A percentile compares a stretch with the other conserved stretches of the same genome.
Conservation (phyloP, 1,140 invertebrate genomes). For the Drosophila ambigua region DNA sequence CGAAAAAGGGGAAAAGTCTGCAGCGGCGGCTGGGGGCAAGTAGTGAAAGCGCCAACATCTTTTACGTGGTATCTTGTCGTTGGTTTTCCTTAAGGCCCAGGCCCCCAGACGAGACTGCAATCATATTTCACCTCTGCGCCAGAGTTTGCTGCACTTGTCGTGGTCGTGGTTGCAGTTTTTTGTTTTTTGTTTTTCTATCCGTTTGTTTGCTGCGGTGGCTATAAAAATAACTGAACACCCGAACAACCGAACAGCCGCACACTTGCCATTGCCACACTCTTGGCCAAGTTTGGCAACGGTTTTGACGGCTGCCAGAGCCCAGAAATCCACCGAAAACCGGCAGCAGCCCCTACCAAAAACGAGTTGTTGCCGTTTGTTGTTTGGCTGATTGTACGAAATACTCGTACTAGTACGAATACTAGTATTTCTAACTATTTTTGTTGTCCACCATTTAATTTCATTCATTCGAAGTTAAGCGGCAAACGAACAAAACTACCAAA, state of each 20-base stretch:
- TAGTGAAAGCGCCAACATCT: slow-evolving; percentile 36
- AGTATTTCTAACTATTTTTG: slow-evolving; percentile 51
- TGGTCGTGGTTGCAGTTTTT: slow-evolving; percentile 32
- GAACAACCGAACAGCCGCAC: slow-evolving; percentile 28
- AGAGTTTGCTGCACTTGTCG: slow-evolving; percentile 67
- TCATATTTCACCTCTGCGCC: slow-evolving; percentile 71
- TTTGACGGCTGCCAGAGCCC: slow-evolving; percentile 61
- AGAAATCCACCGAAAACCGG: slow-evolving; percentile 36
- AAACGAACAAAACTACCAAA: slow-evolving; percentile 54
- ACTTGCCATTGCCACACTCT: slow-evolving; percentile 75
- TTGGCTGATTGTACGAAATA: not conserved
- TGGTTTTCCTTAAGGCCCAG: slow-evolving; percentile 49
- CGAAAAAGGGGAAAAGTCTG: slow-evolving; percentile 19
- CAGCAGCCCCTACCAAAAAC: slow-evolving; percentile 52
- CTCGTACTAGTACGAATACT: slow-evolving; percentile 38
- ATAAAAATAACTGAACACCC: slow-evolving; percentile 77
- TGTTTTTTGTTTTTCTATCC: slow-evolving; percentile 22
- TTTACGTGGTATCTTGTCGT: slow-evolving; percentile 1
- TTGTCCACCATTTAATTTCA: slow-evolving; percentile 74
- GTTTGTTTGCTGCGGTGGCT: slow-evolving; percentile 42
- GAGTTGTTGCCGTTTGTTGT: slow-evolving; percentile 51
- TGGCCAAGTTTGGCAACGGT: slow-evolving; percentile 78
- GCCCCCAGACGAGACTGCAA: slow-evolving; percentile 52
- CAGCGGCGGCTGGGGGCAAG: slow-evolving; percentile 12
- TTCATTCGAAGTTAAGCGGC: slow-evolving; percentile 57